Evolutionary conservation across 1,140 invertebrate genomes (phyloP).

Genomic region (Brachionus angularis): DNA sequence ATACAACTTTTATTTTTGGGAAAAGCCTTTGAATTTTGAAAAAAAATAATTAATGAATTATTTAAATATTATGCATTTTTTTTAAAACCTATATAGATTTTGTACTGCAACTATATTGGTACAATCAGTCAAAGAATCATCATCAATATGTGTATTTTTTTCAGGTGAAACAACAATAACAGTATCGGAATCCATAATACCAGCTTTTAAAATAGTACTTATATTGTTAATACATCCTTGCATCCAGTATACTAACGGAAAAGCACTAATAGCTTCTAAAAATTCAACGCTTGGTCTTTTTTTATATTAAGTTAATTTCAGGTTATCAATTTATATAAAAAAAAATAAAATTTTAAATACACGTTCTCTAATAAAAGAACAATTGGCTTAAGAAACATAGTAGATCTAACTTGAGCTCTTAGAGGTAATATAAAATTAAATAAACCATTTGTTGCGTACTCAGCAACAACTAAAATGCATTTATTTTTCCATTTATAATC

Average conservation of each 20-base stretch:
- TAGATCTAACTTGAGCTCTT: constrained; percentile 87
- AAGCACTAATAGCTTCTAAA: constrained; percentile 89
- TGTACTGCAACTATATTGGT: constrained; percentile 97
- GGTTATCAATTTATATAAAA: too few relatives aligned
- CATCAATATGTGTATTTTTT: constrained; percentile 67
- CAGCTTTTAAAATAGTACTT: constrained; percentile 30
- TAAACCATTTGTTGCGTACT: constrained; percentile 92
- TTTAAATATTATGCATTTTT: too few relatives aligned
- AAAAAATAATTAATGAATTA: neutral
- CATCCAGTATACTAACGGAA: constrained; percentile 93
- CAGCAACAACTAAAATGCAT: constrained; percentile 90
- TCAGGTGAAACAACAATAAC: constrained; percentile 41
- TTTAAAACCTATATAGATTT: constrained; percentile 95
- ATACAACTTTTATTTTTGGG: constrained; percentile 93
- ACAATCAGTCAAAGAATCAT: constrained; percentile 90
- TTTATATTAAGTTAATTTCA: neutral
- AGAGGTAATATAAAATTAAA: constrained; percentile 98
- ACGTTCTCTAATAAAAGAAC: constrained; percentile 79
- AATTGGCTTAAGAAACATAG: constrained; percentile 89
- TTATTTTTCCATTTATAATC: constrained; percentile 97
- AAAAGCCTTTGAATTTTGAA: constrained; percentile 90
- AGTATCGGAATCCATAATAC: constrained; percentile 35
- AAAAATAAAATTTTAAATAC: too few relatives aligned
- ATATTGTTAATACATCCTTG: constrained; percentile 71
- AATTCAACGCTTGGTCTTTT: constrained; percentile 82